These are phyloP conservation scores for Centropus bengalensis DNA, from an alignment of 2,113 vertebrate species.

Conservation along the genomic window DNA sequence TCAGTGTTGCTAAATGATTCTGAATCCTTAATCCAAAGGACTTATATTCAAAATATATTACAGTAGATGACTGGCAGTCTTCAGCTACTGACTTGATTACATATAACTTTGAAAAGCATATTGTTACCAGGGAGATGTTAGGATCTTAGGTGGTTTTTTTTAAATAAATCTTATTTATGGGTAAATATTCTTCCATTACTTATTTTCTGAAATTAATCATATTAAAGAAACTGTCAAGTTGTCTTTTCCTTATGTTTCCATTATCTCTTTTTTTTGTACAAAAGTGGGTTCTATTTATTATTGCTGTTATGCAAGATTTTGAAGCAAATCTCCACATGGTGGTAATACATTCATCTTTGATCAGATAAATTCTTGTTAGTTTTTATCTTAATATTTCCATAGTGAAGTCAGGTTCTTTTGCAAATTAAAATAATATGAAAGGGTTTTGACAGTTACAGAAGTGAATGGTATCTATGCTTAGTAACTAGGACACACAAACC, in stretches of 20 bases:
- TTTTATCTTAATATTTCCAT: conserved; percentile 62
- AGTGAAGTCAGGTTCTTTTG: conserved; percentile 33
- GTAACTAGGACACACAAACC: conserved; percentile 11
- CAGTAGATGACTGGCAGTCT: conserved; percentile 24
- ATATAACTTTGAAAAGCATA: conserved; percentile 11
- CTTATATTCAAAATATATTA: not conserved
- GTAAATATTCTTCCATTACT: not conserved
- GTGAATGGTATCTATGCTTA: not conserved
- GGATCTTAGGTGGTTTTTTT: not conserved
- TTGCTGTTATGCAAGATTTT: conserved; percentile 68
- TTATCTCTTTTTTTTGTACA: conserved; percentile 58
- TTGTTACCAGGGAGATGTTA: conserved; percentile 12
- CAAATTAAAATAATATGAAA: conserved; percentile 50
- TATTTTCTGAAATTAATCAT: not conserved
- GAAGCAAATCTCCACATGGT: conserved; percentile 37
- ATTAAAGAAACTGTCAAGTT: not conserved
- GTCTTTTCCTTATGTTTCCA: conserved; percentile 6
- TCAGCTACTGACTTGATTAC: conserved; percentile 32
- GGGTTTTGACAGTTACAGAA: not conserved
- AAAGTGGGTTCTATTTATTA: conserved; percentile 47
- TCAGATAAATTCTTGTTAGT: conserved; percentile 68
- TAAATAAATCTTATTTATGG: not conserved
- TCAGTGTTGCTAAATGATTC: conserved; percentile 27
- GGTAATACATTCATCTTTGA: conserved; percentile 62
- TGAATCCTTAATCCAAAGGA: not conserved